Base-by-base conservation (phyloP, 2,797 vertebrate species). In the Gobio occitaniae region DNA sequence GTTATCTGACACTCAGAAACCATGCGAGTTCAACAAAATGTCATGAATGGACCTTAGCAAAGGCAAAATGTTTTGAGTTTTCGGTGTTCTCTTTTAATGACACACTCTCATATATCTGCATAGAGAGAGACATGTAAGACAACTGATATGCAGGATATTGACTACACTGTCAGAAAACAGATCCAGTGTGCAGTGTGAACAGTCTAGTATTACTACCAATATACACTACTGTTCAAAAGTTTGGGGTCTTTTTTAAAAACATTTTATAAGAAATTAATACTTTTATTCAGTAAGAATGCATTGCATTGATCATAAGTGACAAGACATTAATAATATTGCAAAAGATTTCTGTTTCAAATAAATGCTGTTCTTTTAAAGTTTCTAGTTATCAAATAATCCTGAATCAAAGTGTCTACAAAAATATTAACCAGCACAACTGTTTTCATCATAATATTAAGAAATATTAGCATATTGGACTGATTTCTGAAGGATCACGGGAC, bases 131-230 rank as follows among this genome's bases (percentile, higher is more conserved):
- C 29, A 54, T 54, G 29, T 1, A 75, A 54, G 72, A 36, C 19
- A 59, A 77, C 54, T 77, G 12, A 41, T 10, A 59, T 77, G 52
- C 52, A 77, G 75, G 21, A 77, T 59, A 41, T 77, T 59, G 52
- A 41, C 52, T 25, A n/a, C 52, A 25, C 19, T 76, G 11, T 56
- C 36, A 1, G 17, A 50, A 76, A 56, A 76, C 32, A 13, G 32
- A 38, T 59, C 11, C 52, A 76, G 10, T 76, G 72, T 21, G 72
- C 48, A 21, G 17, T 12, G 52, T 59, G 7, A 76, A 76, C 29
- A 9, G 11, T 41, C 6, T 12, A 3, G 50, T 76, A 36, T 36
- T 54, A 21, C 50, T 21, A 52, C 17, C 11, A 56, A 21, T 56
- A 36, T 56, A 54, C 12, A 36, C 17, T 29, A 4, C n/a, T 15